phyloP scores from a whole-genome alignment of 2,113 vertebrate species.

The Ailurus styani region DNA sequence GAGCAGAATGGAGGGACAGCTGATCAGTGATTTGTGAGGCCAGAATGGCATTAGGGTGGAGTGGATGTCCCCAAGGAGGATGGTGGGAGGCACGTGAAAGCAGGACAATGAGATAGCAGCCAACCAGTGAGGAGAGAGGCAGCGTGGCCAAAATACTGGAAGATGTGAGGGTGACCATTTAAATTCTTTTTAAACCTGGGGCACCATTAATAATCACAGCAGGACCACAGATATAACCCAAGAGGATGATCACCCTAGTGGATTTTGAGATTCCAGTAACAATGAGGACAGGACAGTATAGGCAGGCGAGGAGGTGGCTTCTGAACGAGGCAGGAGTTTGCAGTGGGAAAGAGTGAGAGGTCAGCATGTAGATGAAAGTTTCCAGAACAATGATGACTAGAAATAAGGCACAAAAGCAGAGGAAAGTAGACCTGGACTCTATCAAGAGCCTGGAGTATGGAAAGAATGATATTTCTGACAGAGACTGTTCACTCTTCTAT shows the following conservation, averaged over 20 bases:
- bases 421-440: neutral
- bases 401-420: neutral
- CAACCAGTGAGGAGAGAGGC: neutral
- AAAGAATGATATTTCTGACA: slow-evolving; percentile 30
- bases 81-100: neutral
- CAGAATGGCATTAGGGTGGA: neutral
- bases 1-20: neutral
- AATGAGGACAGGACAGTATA: neutral
- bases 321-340: neutral
- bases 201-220: neutral
- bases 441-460: neutral
- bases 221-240: neutral
- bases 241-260: neutral
- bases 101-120: neutral
- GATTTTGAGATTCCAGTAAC: neutral
- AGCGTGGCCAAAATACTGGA: neutral
- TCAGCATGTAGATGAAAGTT: neutral
- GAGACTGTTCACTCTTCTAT: neutral
- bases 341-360: neutral
- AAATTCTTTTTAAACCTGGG: slow-evolving; percentile 6
- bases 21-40: neutral
- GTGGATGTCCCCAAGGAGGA: neutral
- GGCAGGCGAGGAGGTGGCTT: neutral
- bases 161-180: neutral
- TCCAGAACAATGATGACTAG: neutral